Conservation (phyloP, 2,888 invertebrate genomes). For the Morinoia aosen region DNA sequence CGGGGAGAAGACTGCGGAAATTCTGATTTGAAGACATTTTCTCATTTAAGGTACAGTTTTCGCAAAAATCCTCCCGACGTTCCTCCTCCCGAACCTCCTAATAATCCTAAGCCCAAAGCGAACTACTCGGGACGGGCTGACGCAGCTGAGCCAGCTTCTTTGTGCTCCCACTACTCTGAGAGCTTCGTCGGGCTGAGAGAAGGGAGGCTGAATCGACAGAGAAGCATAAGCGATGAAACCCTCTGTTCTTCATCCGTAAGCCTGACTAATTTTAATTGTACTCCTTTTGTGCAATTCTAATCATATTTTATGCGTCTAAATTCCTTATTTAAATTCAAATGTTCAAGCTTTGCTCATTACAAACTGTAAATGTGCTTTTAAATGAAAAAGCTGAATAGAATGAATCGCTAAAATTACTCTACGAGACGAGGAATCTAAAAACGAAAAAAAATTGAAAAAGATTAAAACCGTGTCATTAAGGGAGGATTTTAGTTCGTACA, state of each 20-base stretch:
- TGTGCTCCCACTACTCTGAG: not conserved
- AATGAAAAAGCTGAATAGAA: too few species aligned
- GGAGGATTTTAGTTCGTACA: too few species aligned
- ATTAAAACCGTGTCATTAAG: too few species aligned
- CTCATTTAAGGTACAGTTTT: conserved; percentile 15
- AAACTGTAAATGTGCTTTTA: too few species aligned
- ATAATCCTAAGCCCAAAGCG: not conserved
- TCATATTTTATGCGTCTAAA: too few species aligned
- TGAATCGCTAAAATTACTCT: too few species aligned
- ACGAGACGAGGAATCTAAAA: too few species aligned
- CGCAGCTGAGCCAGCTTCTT: not conserved
- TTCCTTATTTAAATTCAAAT: too few species aligned
- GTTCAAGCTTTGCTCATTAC: too few species aligned
- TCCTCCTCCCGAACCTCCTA: not conserved
- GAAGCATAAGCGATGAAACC: not conserved
- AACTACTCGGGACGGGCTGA: not conserved
- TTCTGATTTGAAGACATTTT: not conserved
- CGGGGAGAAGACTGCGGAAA: not conserved
- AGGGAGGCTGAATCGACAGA: not conserved
- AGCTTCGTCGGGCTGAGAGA: not conserved
- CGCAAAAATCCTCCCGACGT: not conserved
- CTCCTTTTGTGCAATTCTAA: not conserved
- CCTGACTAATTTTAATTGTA: not conserved
- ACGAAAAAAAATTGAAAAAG: too few species aligned
- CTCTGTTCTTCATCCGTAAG: conserved; percentile 12